Evolutionary conservation across 2,888 invertebrate genomes (phyloP).

Genomic region (Nymphalis c-album): DNA sequence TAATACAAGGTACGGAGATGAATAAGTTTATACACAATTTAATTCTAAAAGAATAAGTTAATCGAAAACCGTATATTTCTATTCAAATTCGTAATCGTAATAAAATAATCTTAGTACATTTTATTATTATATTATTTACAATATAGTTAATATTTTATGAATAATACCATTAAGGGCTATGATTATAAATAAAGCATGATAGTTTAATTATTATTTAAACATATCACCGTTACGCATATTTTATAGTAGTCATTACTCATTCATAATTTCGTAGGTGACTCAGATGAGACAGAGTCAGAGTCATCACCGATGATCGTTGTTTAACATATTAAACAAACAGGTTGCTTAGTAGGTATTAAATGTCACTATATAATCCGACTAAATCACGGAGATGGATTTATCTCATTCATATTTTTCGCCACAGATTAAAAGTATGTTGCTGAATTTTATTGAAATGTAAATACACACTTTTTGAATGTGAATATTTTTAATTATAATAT

Average conservation of each 20-base stretch:
- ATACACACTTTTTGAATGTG: too few relatives aligned
- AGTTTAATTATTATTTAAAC: neutral
- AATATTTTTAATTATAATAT: too few relatives aligned
- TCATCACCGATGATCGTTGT: conserved; percentile 30
- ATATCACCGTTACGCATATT: conserved; percentile 9
- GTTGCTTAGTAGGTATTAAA: conserved; percentile 15
- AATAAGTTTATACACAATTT: neutral
- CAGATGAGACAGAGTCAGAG: conserved; percentile 24
- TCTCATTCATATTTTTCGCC: neutral
- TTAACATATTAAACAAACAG: conserved; percentile 28
- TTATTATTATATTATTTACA: too few relatives aligned
- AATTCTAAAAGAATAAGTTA: too few relatives aligned
- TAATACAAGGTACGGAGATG: conserved; percentile 10
- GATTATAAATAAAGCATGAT: neutral
- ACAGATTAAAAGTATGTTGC: too few relatives aligned
- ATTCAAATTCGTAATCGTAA: too few relatives aligned
- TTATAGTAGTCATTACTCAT: conserved; percentile 22
- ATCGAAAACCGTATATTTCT: too few relatives aligned
- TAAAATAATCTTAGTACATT: too few relatives aligned
- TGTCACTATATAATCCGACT: neutral
- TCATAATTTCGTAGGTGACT: conserved; percentile 36
- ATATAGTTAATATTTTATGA: too few relatives aligned
- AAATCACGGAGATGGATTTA: neutral
- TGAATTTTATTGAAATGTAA: too few relatives aligned
- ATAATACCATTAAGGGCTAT: neutral